Conservation (phyloP, 2,888 invertebrate genomes). For the Zootermopsis nevadensis region DNA sequence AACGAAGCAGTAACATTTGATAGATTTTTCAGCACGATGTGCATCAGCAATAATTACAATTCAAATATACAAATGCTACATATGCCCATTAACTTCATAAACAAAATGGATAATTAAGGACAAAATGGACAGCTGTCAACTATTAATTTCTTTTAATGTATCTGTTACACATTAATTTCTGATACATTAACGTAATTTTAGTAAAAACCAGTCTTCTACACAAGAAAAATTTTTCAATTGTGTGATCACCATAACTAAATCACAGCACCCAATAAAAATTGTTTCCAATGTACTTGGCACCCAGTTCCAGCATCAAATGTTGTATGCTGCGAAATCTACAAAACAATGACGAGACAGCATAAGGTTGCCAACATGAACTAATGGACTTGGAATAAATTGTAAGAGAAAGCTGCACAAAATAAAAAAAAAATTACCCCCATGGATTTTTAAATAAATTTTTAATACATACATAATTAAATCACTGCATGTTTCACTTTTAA, state of each 20-base stretch:
- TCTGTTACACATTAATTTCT: not conserved
- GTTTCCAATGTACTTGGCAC: not conserved
- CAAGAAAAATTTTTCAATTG: not conserved
- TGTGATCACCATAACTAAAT: not conserved
- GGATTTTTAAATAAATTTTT: not conserved
- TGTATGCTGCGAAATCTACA: not conserved
- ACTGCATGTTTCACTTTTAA: not conserved
- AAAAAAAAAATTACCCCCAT: not conserved
- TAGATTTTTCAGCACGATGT: not conserved
- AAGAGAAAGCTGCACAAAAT: constrained; percentile 16
- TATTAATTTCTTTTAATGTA: not conserved
- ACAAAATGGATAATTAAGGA: not conserved
- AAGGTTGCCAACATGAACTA: constrained; percentile 9
- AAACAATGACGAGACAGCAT: not conserved
- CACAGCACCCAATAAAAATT: not conserved
- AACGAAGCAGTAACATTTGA: not conserved
- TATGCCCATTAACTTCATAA: not conserved
- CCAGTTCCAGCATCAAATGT: not conserved
- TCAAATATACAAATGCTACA: not conserved
- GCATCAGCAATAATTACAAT: not conserved
- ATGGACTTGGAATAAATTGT: constrained; percentile 14
- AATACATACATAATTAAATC: not conserved
- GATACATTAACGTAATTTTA: not conserved
- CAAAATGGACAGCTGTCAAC: not conserved
- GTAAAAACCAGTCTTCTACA: not conserved